These are phyloP conservation scores for Miniopterus natalensis DNA, from an alignment of 2,113 vertebrate genomes.

Conservation along the genomic window DNA sequence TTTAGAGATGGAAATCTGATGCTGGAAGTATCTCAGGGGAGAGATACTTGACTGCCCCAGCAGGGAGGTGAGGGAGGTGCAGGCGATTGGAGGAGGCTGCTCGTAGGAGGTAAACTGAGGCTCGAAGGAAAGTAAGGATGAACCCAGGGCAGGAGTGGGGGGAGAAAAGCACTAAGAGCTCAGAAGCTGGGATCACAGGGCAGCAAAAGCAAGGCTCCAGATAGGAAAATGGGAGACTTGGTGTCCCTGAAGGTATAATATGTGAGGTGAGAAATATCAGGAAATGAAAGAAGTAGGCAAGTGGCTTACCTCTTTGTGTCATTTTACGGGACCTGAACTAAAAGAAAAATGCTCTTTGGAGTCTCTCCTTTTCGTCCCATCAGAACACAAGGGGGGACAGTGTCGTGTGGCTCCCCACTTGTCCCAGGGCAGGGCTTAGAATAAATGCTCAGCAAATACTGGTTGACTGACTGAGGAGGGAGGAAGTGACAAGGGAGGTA, in stretches of 20 bases:
- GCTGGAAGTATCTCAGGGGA: background rate
- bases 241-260: rapidly evolving
- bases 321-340: background rate
- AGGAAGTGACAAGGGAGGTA: too few relatives aligned
- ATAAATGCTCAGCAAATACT: background rate
- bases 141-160: background rate
- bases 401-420: background rate
- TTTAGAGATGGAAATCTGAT: background rate
- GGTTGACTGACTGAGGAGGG: background rate
- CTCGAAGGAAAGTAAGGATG: background rate
- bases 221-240: background rate
- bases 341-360: background rate
- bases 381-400: background rate
- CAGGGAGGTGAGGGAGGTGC: background rate
- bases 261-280: too few relatives aligned
- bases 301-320: background rate
- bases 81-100: background rate
- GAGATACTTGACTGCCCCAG: too few relatives aligned
- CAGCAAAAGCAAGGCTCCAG: too few relatives aligned
- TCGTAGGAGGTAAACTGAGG: background rate
- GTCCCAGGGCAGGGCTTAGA: background rate
- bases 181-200: background rate
- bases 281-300: background rate
- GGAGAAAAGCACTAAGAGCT: background rate
- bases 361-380: background rate